A percentile compares a stretch with the other conserved stretches of the same genome.
Conservation (phyloP, 1,140 invertebrate species). For the Pomacea maculata region DNA sequence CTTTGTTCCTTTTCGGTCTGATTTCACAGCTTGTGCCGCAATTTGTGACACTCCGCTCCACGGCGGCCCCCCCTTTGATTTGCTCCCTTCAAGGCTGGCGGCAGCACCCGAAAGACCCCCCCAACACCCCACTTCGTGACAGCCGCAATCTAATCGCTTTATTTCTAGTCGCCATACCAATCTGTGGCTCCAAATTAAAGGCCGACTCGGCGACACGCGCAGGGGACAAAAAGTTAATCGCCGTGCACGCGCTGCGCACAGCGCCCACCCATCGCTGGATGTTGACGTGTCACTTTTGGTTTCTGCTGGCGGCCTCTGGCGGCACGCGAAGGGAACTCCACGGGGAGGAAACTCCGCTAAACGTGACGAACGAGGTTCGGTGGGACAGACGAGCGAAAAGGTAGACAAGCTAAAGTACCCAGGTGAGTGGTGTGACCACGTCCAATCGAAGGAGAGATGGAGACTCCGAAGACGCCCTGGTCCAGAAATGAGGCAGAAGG, state of each 20-base stretch:
- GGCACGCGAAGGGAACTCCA: conserved; percentile 6
- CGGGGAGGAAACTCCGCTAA: too few species aligned
- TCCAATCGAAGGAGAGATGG: too few species aligned
- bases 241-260: conserved; percentile 14
- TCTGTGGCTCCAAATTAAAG: conserved; percentile 23
- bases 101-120: neutral
- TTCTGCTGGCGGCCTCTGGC: neutral
- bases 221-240: conserved; percentile 22
- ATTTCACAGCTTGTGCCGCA: conserved; percentile 12
- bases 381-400: too few species aligned
- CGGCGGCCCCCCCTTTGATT: neutral
- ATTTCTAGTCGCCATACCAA: conserved; percentile 11
- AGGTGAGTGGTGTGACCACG: too few species aligned
- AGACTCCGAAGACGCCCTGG: too few species aligned
- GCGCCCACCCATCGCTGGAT: conserved; percentile 4
- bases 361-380: too few species aligned
- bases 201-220: conserved; percentile 5
- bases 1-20: conserved; percentile 3
- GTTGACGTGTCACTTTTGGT: conserved; percentile 16
- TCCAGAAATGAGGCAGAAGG: too few species aligned
- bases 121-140: neutral
- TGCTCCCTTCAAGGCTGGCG: neutral
- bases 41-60: conserved; percentile 16
- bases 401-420: too few species aligned
- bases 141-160: conserved; percentile 16